Base-by-base conservation (phyloP, 2,888 invertebrate genomes). In the Itoplectis maculator region DNA sequence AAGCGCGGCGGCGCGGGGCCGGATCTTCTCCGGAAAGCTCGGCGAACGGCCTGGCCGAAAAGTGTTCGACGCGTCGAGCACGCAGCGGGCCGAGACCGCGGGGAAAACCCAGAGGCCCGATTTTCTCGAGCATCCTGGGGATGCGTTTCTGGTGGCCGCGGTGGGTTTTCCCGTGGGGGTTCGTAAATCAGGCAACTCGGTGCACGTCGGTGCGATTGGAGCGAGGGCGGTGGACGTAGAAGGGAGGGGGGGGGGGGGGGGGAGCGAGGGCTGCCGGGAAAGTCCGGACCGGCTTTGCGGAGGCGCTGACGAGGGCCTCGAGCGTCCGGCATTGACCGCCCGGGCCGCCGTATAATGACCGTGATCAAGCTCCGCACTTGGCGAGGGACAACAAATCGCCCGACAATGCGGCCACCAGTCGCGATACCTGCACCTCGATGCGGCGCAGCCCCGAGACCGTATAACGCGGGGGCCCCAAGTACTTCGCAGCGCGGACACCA, bases 331-430 rank as follows among this genome's bases (percentile, higher is more conserved):
- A 37, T 7, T 23, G 61, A 73, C 73, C 29, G 29, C 29, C 61
- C 69, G 45, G 69, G 23, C 47, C 23, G 63, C n/a, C 35, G 49
- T 54, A 73, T 77, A 77, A 79, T 69, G 79, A 84, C 81, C 76
- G 65, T 77, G 49, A 75, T 81, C 42, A 73, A 77, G 59, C 82
- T 80, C 54, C 69, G 66, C 61, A 78, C 74, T 77, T 37, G 74
- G 35, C 40, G n/a, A 80, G 77, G 15, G 74, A 63, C 78, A 68
- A 86, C 86, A 87, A 87, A 87, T 87, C 79, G 83, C 47, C 37
- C 73, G 49, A 90, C 86, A 91, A 88, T 89, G 72, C 72, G 15
- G 84, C 88, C 86, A 88, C 89, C 89, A 87, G 88, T 76, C 85
- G 79, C 85, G 79, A 84, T 88, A 89, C 88, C 88, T 88, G 89